Evolutionary conservation across 2,797 vertebrate species (phyloP).

Genomic region (Falco biarmicus): DNA sequence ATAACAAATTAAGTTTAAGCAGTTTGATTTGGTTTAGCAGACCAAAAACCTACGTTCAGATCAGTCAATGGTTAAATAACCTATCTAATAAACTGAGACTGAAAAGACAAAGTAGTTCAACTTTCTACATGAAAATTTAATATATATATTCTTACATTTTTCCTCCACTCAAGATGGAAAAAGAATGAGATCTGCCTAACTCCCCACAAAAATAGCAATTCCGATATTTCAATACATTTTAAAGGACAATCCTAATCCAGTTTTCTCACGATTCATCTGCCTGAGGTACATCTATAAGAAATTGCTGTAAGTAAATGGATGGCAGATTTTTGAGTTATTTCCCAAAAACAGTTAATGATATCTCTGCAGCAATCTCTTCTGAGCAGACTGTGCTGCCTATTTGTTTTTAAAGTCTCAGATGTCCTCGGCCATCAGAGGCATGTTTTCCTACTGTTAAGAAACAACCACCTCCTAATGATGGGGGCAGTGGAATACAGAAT

Average conservation of each 20-base stretch:
- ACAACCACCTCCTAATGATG: neutral
- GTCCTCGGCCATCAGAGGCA: neutral
- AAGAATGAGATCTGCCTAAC: neutral
- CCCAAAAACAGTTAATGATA: constrained; percentile 7
- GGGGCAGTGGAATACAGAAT: neutral
- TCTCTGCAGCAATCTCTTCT: neutral
- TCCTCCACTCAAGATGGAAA: neutral
- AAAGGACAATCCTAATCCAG: neutral
- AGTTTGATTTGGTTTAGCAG: neutral
- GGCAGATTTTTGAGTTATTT: neutral
- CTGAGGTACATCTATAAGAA: neutral
- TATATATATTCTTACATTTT: neutral
- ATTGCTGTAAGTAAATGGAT: neutral
- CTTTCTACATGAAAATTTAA: neutral
- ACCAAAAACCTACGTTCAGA: neutral
- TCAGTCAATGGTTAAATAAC: neutral
- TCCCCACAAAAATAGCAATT: neutral
- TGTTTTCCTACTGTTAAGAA: neutral
- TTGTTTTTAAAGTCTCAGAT: constrained; percentile 20
- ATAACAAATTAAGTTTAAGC: neutral
- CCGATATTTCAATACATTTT: neutral
- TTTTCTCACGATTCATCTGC: neutral
- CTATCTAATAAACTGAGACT: neutral
- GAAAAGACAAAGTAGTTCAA: neutral
- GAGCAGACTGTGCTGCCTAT: neutral